Base-by-base conservation (phyloP, 1,140 invertebrate genomes). In the Phymastichus coffea region DNA sequence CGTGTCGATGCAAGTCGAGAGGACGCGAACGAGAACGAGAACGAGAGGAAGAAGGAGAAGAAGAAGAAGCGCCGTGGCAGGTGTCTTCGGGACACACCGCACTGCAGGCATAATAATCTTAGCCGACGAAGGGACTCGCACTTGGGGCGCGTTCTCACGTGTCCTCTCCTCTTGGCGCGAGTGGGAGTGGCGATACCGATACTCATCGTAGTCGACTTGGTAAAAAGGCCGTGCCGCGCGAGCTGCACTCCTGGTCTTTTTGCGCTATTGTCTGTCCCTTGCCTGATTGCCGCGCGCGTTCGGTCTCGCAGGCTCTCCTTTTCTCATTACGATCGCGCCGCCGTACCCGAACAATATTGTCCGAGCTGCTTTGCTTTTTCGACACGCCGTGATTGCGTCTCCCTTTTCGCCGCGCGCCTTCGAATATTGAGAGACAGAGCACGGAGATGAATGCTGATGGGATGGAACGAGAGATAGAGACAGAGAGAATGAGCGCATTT, bases 221-320 rank as follows among this genome's bases (percentile, higher is more conserved):
- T n/a, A n/a, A n/a, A n/a, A n/a, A n/a, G n/a, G n/a, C n/a, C n/a
- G n/a, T n/a, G n/a, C n/a, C n/a, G n/a, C n/a, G n/a, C n/a, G n/a
- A n/a, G n/a, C n/a, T 71, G 69, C 63, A 67, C 74, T 63, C 37
- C 71, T 63, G 66, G 70, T 73, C 72, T 75, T 76, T 73, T 75
- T 73, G 73, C 69, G 54, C 52, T 26, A 6, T 6, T 33, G 28
- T 33, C 6, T 33, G 12, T 33, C n/a, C n/a, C n/a, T n/a, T n/a
- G n/a, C n/a, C n/a, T n/a, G n/a, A n/a, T n/a, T n/a, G n/a, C n/a
- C n/a, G n/a, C n/a, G n/a, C n/a, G n/a, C n/a, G n/a, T n/a, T n/a
- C n/a, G n/a, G n/a, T n/a, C n/a, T n/a, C n/a, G n/a, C n/a, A n/a
- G n/a, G n/a, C n/a, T n/a, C 59, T 41, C 57, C 52, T 51, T 55